Evolutionary conservation across 2,113 vertebrate genomes (phyloP).

Genomic region (Ceratotherium simum): DNA sequence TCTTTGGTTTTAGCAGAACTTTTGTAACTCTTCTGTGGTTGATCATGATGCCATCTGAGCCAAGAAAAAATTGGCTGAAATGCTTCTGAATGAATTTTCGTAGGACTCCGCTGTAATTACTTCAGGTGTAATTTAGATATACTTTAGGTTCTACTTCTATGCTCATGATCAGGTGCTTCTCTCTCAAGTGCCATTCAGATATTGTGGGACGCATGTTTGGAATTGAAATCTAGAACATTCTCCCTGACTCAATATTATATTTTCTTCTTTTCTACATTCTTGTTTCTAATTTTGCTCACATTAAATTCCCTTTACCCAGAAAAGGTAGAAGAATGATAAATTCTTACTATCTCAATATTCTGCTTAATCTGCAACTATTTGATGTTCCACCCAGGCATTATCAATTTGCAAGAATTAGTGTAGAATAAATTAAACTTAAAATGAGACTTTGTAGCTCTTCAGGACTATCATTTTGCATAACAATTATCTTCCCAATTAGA

Average conservation of each 20-base stretch:
- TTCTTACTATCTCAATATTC: neutral
- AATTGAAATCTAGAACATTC: neutral
- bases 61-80: neutral
- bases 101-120: neutral
- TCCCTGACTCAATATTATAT: neutral
- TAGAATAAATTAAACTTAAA: neutral
- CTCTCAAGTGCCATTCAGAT: neutral
- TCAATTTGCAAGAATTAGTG: neutral
- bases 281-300: neutral
- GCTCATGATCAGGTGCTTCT: neutral
- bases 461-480: neutral
- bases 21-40: neutral
- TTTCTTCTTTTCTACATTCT: neutral
- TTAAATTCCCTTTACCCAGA: neutral
- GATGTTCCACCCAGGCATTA: neutral
- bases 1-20: neutral
- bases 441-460: neutral
- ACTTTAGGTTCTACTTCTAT: neutral
- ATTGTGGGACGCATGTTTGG: neutral
- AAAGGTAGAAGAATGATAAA: neutral
- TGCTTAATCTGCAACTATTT: neutral
- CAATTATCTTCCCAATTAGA: neutral
- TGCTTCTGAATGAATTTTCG: neutral
- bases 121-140: neutral
- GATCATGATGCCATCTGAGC: neutral